A percentile compares a stretch with the other conserved stretches of the same genome.
These are phyloP conservation scores for Prosopocoilus inquinatus DNA, from an alignment of 2,888 invertebrate genomes.

Conservation along the genomic window DNA sequence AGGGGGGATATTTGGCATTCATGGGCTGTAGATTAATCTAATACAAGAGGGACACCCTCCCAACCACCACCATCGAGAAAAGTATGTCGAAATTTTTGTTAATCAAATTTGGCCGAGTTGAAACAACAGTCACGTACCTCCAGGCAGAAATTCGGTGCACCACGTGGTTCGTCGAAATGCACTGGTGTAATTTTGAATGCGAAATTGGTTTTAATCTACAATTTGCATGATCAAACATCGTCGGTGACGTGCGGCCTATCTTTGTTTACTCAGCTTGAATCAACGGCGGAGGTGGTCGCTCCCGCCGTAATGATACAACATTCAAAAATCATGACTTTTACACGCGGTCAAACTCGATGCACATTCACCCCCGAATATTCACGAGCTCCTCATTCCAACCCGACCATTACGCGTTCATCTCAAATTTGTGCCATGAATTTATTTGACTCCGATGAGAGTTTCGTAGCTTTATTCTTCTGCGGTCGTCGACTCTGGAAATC, in stretches of 20 bases:
- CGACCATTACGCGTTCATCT: constrained; percentile 12
- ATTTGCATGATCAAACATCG: constrained; percentile 51
- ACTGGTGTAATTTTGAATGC: constrained; percentile 44
- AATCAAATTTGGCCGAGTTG: too few species aligned
- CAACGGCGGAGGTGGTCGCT: constrained; percentile 30
- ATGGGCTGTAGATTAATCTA: too few species aligned
- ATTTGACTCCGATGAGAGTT: constrained; percentile 27
- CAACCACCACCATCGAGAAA: too few species aligned
- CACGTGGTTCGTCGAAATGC: constrained; percentile 31
- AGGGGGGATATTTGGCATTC: too few species aligned
- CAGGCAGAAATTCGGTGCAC: neutral
- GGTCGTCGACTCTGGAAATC: constrained; percentile 36
- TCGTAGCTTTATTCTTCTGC: constrained; percentile 38
- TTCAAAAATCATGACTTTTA: constrained; percentile 38
- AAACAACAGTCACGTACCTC: too few species aligned
- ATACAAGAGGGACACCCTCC: too few species aligned
- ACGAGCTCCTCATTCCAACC: constrained; percentile 4
- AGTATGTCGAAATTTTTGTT: too few species aligned
- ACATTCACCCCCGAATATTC: neutral
- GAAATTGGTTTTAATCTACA: constrained; percentile 51
- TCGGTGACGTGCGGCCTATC: constrained; percentile 47
- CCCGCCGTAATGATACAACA: constrained; percentile 42
- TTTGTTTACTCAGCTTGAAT: constrained; percentile 51
- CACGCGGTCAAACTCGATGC: constrained; percentile 14
- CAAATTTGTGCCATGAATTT: constrained; percentile 28